These are phyloP conservation scores for Panthera uncia DNA, from an alignment of 2,113 vertebrate species.

Conservation along the genomic window DNA sequence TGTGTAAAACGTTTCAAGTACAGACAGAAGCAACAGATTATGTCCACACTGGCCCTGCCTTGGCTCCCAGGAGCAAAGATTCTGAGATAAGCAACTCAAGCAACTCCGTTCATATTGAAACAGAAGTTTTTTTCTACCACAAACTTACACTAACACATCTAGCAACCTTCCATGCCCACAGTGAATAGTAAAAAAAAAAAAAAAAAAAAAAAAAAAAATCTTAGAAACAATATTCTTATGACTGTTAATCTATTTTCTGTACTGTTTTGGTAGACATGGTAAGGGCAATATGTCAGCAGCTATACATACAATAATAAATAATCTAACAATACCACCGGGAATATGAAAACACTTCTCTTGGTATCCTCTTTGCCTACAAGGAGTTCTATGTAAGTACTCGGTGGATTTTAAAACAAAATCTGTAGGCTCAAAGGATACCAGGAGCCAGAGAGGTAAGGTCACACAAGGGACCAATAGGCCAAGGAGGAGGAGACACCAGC, in stretches of 20 bases:
- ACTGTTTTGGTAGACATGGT: neutral
- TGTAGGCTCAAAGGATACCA: neutral
- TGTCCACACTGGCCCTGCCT: neutral
- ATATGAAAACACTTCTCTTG: neutral
- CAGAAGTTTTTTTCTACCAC: neutral
- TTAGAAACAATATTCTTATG: neutral
- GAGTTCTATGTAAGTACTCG: neutral
- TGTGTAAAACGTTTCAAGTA: constrained; percentile 10
- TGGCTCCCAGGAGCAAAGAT: neutral
- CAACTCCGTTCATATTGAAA: neutral
- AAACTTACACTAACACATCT: neutral
- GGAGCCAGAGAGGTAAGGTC: neutral
- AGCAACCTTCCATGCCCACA: neutral
- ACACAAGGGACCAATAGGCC: neutral
- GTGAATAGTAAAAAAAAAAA: neutral
- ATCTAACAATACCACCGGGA: neutral
- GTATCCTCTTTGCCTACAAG: neutral
- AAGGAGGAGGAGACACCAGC: neutral
- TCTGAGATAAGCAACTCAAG: neutral
- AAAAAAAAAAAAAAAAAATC: neutral
- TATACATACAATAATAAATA: neutral
- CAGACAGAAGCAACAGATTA: neutral
- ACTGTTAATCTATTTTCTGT: neutral
- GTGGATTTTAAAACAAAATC: neutral
- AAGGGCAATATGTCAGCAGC: neutral